A percentile compares a stretch with the other conserved stretches of the same genome.
These are phyloP conservation scores for Catharus ustulatus DNA, from an alignment of 2,797 vertebrate genomes.

Conservation along the genomic window DNA sequence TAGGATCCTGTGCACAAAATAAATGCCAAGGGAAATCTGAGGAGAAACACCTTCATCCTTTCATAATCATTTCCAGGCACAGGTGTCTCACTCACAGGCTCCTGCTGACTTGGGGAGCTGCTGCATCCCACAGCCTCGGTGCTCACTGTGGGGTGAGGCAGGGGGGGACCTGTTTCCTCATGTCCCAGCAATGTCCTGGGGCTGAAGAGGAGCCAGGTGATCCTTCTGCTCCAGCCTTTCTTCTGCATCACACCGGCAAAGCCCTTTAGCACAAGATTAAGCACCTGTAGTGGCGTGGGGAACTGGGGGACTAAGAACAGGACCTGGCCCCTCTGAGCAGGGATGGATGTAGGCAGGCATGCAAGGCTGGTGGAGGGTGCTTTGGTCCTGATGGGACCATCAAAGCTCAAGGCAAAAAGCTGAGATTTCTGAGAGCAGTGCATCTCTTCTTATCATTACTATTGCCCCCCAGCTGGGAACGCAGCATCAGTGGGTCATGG, in stretches of 20 bases:
- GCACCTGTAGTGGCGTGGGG: not conserved
- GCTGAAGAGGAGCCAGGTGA: constrained; percentile 1
- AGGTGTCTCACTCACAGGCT: not conserved
- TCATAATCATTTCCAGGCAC: constrained; percentile 5
- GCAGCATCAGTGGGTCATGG: fast-evolving
- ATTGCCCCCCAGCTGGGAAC: fast-evolving
- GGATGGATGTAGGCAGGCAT: not conserved
- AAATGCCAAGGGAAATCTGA: constrained; percentile 13
- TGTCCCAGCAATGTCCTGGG: not conserved
- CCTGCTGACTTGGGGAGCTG: not conserved
- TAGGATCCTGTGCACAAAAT: not conserved
- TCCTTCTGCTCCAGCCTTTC: not conserved
- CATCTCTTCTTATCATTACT: not conserved
- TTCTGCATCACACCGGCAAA: not conserved
- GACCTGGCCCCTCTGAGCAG: not conserved
- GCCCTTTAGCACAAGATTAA: not conserved
- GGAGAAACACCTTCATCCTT: not conserved
- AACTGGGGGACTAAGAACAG: not conserved
- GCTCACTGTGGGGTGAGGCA: fast-evolving
- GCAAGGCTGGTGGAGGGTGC: not conserved
- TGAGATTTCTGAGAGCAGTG: not conserved
- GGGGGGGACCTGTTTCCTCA: not conserved
- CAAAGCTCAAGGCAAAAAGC: not conserved
- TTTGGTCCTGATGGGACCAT: not conserved
- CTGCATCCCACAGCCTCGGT: not conserved